Evolutionary conservation across 30 jellyfish, hydroid and myxozoan species (phyloP), one percentile per base, ranked within the genome.

Genomic region (Rhopilema esculentum): DNA sequence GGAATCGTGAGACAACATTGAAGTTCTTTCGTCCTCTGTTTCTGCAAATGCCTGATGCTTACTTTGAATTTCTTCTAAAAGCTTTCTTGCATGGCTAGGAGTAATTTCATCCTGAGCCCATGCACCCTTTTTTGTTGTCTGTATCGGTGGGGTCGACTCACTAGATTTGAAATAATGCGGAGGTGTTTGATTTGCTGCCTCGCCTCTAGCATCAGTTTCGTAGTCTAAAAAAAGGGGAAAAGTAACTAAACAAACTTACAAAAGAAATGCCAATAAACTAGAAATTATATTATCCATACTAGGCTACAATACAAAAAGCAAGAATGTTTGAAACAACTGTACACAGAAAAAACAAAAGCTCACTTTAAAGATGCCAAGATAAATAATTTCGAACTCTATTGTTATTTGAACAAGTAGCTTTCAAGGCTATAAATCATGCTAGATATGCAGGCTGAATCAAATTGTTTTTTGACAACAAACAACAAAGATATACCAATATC

Each of bases 1-100:
- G 1, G 88, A 78, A 49, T 62, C 88, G 19, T 62, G 78, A 12
- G 88, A 78, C 27, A 57, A 21, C 40, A 78, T 20, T 2, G 88
- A 78, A 0, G 77, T 49, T 0, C 25, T 22, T 78, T 78, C 88
- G 33, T 66, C 77, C 6, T 64, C 88, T 15, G 88, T 31, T 0
- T 64, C 85, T 0, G 71, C 40, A 6, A 6, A 19, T 63, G 72
- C 29, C 29, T 63, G 72, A 63, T 20, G 8, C 26, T 63, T n/a
- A 18, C 16, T 18, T n/a, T 20, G 29, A 6, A 28, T 1, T n/a
- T 70, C 80, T 23, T 27, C 23, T 52, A 28, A 24, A 27, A 24
- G 33, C 27, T 28, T 70, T 19, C 80, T 70, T 70, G 80, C 80
- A 28, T 70, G 49, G 4, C 49, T 24, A 0, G 48, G 7, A 25